phyloP scores from a whole-genome alignment of 2,113 vertebrate species.

The Lepidothrix coronata region DNA sequence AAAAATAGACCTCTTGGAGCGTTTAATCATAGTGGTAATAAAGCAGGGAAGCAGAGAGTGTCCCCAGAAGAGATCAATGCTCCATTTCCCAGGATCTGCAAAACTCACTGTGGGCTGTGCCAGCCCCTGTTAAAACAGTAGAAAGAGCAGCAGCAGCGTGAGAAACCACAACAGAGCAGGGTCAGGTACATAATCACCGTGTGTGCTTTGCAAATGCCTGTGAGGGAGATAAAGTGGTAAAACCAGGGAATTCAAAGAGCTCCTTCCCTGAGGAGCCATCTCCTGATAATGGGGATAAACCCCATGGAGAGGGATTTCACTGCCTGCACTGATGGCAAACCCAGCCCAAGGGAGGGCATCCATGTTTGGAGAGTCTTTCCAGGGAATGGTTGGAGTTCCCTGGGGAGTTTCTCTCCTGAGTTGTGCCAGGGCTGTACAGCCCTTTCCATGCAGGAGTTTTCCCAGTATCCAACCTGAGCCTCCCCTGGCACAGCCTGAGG shows the following conservation, averaged over 20 bases:
- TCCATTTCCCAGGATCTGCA: background rate
- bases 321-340: background rate
- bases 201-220: fast-evolving
- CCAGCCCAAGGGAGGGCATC: background rate
- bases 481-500: background rate
- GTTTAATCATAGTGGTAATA: background rate
- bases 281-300: background rate
- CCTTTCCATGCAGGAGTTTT: background rate
- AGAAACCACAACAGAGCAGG: background rate
- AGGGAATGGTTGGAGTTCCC: background rate
- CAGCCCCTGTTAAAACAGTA: background rate
- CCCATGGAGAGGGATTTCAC: fast-evolving
- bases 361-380: background rate
- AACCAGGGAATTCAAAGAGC: background rate
- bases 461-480: background rate
- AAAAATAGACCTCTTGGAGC: background rate
- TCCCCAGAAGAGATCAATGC: background rate
- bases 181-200: fast-evolving
- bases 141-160: fast-evolving
- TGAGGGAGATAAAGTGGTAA: background rate
- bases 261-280: background rate
- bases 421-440: background rate
- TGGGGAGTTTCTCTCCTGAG: background rate
- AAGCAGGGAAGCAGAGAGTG: background rate
- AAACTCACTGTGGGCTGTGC: background rate